These are phyloP conservation scores for Odiellus spinosus DNA, from an alignment of 2,888 invertebrate species.

Conservation along the genomic window DNA sequence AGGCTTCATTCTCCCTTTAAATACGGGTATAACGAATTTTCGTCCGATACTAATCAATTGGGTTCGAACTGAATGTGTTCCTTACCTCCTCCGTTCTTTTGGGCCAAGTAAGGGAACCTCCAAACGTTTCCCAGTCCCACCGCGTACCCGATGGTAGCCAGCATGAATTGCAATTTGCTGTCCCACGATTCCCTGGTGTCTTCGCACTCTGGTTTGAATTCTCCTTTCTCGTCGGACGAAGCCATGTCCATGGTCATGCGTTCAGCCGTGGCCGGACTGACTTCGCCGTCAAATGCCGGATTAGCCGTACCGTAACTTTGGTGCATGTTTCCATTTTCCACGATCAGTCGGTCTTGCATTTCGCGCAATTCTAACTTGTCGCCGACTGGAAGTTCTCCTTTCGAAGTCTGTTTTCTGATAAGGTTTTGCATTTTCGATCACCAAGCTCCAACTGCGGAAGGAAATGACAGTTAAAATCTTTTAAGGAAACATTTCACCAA, in stretches of 20 bases:
- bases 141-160: conserved; percentile 88
- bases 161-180: conserved; percentile 72
- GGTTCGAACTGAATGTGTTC: too few relatives aligned
- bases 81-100: conserved; percentile 75
- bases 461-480: too few relatives aligned
- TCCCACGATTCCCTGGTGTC: conserved; percentile 78
- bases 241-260: conserved; percentile 14
- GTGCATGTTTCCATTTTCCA: conserved; percentile 37
- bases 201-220: conserved; percentile 33
- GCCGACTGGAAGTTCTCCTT: conserved; percentile 18
- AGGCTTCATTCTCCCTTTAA: too few relatives aligned
- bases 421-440: conserved; percentile 19
- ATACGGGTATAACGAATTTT: too few relatives aligned
- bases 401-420: conserved; percentile 18
- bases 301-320: conserved; percentile 64
- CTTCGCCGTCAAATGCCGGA: conserved; percentile 51
- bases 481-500: too few relatives aligned
- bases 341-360: conserved; percentile 59
- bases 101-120: conserved; percentile 87
- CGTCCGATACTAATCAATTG: too few relatives aligned
- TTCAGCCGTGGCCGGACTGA: conserved; percentile 14
- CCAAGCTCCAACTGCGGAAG: too few relatives aligned
- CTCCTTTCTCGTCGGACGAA: conserved; percentile 13
- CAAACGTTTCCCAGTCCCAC: conserved; percentile 89
- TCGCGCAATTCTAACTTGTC: conserved; percentile 53